Percentiles rank a stretch among this genome's conserved stretches.
phyloP scores from a whole-genome alignment of 2,797 vertebrate species.

The Schizopygopsis malacanthus region DNA sequence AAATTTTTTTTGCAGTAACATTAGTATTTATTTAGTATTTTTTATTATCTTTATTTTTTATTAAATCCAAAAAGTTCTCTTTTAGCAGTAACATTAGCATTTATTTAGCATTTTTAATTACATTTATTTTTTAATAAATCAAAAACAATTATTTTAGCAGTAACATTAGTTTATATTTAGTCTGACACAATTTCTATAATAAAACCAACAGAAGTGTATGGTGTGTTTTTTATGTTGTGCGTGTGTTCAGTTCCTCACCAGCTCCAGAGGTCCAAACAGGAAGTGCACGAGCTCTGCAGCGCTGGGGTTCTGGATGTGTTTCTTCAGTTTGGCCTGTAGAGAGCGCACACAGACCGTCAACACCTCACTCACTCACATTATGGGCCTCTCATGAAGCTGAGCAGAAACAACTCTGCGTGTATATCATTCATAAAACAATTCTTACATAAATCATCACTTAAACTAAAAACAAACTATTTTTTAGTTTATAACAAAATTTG shows the following conservation, averaged over 20 bases:
- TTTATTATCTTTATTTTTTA: no score
- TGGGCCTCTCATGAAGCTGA: not conserved
- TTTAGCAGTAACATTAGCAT: no score
- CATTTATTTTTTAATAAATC: no score
- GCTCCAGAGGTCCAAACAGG: slow-evolving; percentile 91
- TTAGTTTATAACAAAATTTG: no score
- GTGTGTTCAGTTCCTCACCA: slow-evolving; percentile 80
- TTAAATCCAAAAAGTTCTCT: no score
- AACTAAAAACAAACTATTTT: not conserved
- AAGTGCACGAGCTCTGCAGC: slow-evolving; percentile 92
- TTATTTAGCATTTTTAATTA: not conserved
- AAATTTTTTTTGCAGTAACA: no score
- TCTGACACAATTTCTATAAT: not conserved
- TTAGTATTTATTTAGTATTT: not conserved
- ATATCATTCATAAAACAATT: not conserved
- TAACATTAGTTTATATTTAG: not conserved
- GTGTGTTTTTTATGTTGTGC: not conserved
- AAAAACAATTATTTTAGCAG: not conserved
- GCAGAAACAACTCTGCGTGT: not conserved
- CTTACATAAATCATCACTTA: no score
- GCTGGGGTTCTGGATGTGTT: slow-evolving; percentile 95
- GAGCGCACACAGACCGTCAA: slow-evolving; percentile 46
- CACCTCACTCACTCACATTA: not conserved
- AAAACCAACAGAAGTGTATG: not conserved
- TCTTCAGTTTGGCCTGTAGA: slow-evolving; percentile 92